Percentiles rank a stretch among this genome's conserved stretches.
phyloP scores from a whole-genome alignment of 2,797 vertebrate genomes.

The Danio aesculapii region DNA sequence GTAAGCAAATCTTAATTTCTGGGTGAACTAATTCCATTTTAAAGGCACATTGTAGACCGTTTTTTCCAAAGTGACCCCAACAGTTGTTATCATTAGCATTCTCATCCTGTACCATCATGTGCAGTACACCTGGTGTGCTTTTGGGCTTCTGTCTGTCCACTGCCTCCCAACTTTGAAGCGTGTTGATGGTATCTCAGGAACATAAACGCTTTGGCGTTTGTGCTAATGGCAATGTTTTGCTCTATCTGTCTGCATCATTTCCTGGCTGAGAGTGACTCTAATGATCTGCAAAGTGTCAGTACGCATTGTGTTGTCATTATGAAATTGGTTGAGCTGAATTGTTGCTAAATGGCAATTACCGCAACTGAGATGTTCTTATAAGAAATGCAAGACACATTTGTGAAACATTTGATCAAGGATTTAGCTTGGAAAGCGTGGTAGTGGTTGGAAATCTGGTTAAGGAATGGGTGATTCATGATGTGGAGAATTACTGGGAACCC shows the following conservation, averaged over 20 bases:
- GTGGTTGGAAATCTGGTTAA: conserved; percentile 8
- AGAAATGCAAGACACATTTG: conserved; percentile 52
- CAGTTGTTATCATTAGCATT: background rate
- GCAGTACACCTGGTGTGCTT: conserved; percentile 48
- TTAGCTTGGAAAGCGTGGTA: background rate
- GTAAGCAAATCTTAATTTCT: too few relatives aligned
- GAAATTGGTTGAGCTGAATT: conserved; percentile 16
- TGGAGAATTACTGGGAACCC: background rate
- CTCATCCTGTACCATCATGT: conserved; percentile 26
- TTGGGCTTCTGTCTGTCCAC: background rate
- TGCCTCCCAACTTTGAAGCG: conserved; percentile 28
- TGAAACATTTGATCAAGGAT: conserved; percentile 19
- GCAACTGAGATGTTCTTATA: conserved; percentile 42
- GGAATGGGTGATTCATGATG: conserved; percentile 36
- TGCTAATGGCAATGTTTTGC: conserved; percentile 34
- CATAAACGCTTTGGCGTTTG: conserved; percentile 16
- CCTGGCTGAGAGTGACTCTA: conserved; percentile 30
- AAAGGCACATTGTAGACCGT: background rate
- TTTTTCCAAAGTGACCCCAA: background rate
- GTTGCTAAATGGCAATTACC: conserved; percentile 16
- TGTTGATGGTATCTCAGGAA: conserved; percentile 36
- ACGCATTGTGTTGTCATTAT: conserved; percentile 35
- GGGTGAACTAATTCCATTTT: too few relatives aligned
- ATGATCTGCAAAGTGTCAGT: conserved; percentile 27
- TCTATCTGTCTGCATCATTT: conserved; percentile 36